These are phyloP conservation scores for Esox niger DNA, from an alignment of 2,113 vertebrate genomes.

Conservation along the genomic window DNA sequence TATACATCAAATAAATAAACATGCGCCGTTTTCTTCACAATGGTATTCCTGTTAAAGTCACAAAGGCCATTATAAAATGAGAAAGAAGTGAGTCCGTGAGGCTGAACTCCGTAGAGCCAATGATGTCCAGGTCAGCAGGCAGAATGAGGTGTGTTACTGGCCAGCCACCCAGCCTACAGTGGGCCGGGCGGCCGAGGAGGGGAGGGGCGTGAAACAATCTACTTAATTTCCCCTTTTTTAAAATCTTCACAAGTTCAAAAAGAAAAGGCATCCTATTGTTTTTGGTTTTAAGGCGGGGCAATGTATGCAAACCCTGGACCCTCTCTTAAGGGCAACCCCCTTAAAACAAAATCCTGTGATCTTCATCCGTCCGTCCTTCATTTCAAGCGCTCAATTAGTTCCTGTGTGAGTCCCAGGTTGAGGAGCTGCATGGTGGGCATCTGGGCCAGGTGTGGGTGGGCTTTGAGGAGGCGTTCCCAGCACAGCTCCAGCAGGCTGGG, in stretches of 20 bases:
- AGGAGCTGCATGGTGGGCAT: conserved; percentile 86
- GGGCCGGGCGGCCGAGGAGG: conserved; percentile 14
- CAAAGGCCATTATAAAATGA: conserved; percentile 29
- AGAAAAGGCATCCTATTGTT: conserved; percentile 69
- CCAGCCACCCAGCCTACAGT: too few relatives aligned
- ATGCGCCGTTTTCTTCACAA: conserved; percentile 39
- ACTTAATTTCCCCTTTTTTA: conserved; percentile 24
- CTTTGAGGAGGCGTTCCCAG: conserved; percentile 89
- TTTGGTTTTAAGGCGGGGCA: conserved; percentile 75
- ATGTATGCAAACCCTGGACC: conserved; percentile 26
- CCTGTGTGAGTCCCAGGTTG: conserved; percentile 94
- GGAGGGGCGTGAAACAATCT: conserved; percentile 41
- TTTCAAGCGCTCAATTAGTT: conserved; percentile 93
- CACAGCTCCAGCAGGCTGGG: conserved; percentile 96
- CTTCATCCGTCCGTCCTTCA: conserved; percentile 58
- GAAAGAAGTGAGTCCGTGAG: conserved; percentile 15
- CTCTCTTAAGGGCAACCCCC: conserved; percentile 19
- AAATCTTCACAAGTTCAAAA: conserved; percentile 46
- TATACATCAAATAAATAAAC: conserved; percentile 59
- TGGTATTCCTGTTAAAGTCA: conserved; percentile 32
- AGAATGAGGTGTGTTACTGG: too few relatives aligned
- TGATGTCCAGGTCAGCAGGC: conserved; percentile 9
- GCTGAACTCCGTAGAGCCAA: conserved; percentile 27
- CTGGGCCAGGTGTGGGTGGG: conserved; percentile 83
- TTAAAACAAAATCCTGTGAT: conserved; percentile 39